Conservation (phyloP, 2,797 vertebrate genomes). For the Gila robusta region DNA sequence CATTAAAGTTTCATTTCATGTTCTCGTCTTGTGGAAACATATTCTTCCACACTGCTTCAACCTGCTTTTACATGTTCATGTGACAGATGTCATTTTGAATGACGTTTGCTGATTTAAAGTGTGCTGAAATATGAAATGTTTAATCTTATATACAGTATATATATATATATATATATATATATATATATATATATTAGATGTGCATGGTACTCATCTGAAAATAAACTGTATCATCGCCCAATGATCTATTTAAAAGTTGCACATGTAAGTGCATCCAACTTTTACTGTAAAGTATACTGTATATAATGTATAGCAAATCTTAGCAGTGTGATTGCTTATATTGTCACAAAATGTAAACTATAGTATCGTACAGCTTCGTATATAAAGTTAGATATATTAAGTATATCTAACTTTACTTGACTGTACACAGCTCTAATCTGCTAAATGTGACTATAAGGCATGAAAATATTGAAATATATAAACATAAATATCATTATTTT, state of each 20-base stretch:
- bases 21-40: not conserved
- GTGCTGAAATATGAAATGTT: not conserved
- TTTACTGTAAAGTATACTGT: not conserved
- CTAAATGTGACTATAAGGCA: not conserved
- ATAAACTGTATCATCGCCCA: not conserved
- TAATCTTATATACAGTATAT: not conserved
- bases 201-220: not conserved
- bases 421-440: not conserved
- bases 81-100: slow-evolving; percentile 18
- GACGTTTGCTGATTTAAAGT: not conserved
- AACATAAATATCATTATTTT: not conserved
- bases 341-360: not conserved
- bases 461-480: not conserved
- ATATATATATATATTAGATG: no score
- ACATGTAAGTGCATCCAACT: not conserved
- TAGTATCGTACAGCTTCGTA: not conserved
- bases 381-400: not conserved
- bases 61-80: not conserved
- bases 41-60: not conserved
- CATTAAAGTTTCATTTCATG: slow-evolving; percentile 20
- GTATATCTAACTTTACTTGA: not conserved
- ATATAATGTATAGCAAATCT: not conserved
- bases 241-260: not conserved
- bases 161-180: no score
- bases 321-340: not conserved